Conservation (phyloP, 2,113 vertebrate species). For the Elaphurus davidianus region DNA sequence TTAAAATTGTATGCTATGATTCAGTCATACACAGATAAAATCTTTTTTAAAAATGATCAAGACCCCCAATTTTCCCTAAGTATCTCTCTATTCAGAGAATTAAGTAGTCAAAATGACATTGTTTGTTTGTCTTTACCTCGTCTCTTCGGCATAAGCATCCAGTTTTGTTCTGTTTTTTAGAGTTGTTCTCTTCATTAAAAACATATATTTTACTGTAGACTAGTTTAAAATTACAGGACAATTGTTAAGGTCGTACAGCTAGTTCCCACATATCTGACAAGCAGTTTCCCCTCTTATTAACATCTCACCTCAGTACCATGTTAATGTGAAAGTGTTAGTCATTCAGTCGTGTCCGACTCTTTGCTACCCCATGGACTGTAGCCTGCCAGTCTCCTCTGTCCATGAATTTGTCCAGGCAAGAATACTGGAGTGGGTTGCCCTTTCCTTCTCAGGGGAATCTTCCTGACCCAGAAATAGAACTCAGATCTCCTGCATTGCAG, state of each 20-base stretch:
- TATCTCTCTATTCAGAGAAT: neutral
- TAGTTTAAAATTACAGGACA: neutral
- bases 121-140: neutral
- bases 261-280: neutral
- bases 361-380: neutral
- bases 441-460: neutral
- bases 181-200: neutral
- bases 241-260: neutral
- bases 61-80: neutral
- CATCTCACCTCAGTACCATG: fast-evolving
- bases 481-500: neutral
- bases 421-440: neutral
- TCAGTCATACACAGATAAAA: neutral
- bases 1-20: neutral
- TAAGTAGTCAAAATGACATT: neutral
- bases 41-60: neutral
- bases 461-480: neutral
- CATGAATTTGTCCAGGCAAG: neutral
- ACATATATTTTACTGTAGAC: neutral
- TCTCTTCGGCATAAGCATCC: neutral
- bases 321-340: neutral
- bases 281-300: neutral
- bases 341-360: neutral
- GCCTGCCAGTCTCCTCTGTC: neutral
- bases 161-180: neutral